Evolutionary conservation across 2,888 invertebrate genomes (phyloP).

Genomic region (Rosalia funebris): DNA sequence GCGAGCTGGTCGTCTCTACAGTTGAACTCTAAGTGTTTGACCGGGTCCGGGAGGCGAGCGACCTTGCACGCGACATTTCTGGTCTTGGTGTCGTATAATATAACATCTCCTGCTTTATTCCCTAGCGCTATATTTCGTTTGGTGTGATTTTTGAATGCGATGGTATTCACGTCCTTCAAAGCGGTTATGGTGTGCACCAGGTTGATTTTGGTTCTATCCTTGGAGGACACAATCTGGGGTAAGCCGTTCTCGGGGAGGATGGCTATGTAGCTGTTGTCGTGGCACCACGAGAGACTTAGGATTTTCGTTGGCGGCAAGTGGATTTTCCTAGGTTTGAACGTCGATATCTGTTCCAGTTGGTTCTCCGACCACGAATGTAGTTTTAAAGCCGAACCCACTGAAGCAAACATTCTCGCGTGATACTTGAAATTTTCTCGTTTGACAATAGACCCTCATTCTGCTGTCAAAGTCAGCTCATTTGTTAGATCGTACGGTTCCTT

Average conservation of each 20-base stretch:
- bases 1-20: slow-evolving; percentile 50
- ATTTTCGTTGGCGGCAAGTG: slow-evolving; percentile 39
- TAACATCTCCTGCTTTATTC: slow-evolving; percentile 51
- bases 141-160: slow-evolving; percentile 54
- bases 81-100: slow-evolving; percentile 57
- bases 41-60: slow-evolving; percentile 40
- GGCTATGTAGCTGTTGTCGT: slow-evolving; percentile 56
- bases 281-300: slow-evolving; percentile 54
- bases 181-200: slow-evolving; percentile 55
- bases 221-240: slow-evolving; percentile 55
- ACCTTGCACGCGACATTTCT: slow-evolving; percentile 50
- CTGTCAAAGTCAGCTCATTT: not conserved
- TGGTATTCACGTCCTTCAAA: slow-evolving; percentile 47
- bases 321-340: slow-evolving; percentile 42
- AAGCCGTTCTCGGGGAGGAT: slow-evolving; percentile 51
- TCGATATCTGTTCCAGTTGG: slow-evolving; percentile 39
- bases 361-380: slow-evolving; percentile 47
- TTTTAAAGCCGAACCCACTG: slow-evolving; percentile 47
- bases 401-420: slow-evolving; percentile 50
- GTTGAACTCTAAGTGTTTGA: slow-evolving; percentile 52
- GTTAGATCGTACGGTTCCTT: not conserved
- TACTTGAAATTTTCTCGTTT: slow-evolving; percentile 22
- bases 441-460: not conserved
- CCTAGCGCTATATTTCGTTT: slow-evolving; percentile 56
- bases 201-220: slow-evolving; percentile 49